Evolutionary conservation across 2,797 vertebrate species (phyloP).

Genomic region (Siniperca undulata): DNA sequence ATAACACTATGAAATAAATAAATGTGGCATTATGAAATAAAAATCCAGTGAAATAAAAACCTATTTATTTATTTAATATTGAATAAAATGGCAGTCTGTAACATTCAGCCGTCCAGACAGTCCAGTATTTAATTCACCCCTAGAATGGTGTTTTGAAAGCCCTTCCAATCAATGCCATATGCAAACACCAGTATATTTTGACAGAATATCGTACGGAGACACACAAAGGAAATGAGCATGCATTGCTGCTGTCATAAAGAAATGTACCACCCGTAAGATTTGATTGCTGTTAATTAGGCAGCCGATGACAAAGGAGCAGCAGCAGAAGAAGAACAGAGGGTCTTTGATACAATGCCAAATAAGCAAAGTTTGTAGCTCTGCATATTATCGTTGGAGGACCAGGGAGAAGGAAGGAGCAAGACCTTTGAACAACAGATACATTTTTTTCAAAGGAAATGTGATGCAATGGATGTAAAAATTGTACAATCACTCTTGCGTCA

Average conservation of each 20-base stretch:
- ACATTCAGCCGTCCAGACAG: conserved; percentile 30
- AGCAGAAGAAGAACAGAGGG: conserved; percentile 20
- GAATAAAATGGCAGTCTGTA: too few species aligned
- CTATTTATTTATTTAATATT: too few species aligned
- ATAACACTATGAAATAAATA: too few species aligned
- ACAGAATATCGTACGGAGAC: conserved; percentile 58
- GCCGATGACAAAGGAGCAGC: conserved; percentile 35
- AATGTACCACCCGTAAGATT: conserved; percentile 40
- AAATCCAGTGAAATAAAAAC: too few species aligned
- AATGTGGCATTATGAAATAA: too few species aligned
- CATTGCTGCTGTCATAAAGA: conserved; percentile 45
- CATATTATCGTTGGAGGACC: conserved; percentile 15
- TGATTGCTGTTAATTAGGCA: conserved; percentile 65
- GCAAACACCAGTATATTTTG: conserved; percentile 60
- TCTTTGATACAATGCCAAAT: conserved; percentile 24
- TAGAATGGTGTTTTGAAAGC: conserved; percentile 51
- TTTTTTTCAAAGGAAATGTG: conserved; percentile 22
- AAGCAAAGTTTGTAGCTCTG: conserved; percentile 20
- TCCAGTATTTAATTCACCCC: conserved; percentile 56
- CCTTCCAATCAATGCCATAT: conserved; percentile 67
- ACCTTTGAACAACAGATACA: conserved; percentile 17
- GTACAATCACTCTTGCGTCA: conserved; percentile 17
- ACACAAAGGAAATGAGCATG: conserved; percentile 43
- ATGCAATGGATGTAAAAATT: conserved; percentile 40
- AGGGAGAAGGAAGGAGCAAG: conserved; percentile 19